These are phyloP conservation scores for Phaethornis superciliosus DNA, from an alignment of 2,113 vertebrate genomes.

Conservation along the genomic window DNA sequence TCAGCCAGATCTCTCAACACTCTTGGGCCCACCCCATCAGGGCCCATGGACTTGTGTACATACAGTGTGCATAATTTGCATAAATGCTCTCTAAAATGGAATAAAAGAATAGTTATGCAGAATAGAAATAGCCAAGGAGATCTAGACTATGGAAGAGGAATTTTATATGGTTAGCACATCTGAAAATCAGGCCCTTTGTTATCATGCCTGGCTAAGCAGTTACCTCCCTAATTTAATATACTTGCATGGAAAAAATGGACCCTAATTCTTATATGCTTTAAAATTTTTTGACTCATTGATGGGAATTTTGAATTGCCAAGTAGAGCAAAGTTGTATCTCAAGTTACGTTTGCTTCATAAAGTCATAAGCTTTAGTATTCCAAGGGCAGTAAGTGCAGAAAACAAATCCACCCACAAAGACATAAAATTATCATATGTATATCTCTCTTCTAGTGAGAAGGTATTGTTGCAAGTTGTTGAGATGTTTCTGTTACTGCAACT, in stretches of 20 bases:
- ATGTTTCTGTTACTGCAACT: neutral
- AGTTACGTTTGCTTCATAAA: constrained; percentile 7
- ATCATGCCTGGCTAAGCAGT: neutral
- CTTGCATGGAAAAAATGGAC: neutral
- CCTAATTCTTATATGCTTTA: neutral
- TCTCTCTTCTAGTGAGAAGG: neutral
- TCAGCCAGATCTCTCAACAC: too few relatives aligned
- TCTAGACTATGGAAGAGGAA: neutral
- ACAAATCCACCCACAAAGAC: neutral
- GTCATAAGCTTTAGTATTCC: neutral
- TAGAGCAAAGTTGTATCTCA: neutral
- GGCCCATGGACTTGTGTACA: too few relatives aligned
- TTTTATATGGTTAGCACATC: neutral
- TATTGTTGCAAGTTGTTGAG: neutral
- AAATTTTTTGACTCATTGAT: neutral
- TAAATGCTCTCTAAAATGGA: too few relatives aligned
- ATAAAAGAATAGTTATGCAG: neutral
- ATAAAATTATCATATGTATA: neutral
- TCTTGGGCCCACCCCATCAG: too few relatives aligned
- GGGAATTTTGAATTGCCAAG: constrained; percentile 5
- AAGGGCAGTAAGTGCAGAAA: neutral
- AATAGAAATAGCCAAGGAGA: neutral
- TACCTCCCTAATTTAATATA: neutral
- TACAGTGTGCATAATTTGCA: too few relatives aligned
- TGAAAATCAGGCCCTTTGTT: neutral